Evolutionary conservation across 2,797 vertebrate species (phyloP).

Genomic region (Cyprinella venusta): DNA sequence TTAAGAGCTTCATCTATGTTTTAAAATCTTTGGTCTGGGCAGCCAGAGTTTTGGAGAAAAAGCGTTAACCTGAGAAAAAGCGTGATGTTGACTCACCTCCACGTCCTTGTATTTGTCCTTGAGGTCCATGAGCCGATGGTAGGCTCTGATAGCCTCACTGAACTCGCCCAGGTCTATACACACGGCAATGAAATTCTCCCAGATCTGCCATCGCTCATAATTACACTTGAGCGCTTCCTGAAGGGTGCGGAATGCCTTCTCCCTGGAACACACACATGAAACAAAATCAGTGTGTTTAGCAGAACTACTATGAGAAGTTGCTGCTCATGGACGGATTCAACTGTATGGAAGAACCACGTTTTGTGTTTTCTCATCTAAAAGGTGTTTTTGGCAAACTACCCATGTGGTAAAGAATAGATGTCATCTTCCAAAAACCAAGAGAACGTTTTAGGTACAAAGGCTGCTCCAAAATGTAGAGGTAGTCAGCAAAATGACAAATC

Average conservation of each 20-base stretch:
- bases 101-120: conserved; percentile 91
- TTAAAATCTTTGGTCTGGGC: neutral
- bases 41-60: neutral
- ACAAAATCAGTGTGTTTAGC: conserved; percentile 15
- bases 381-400: neutral
- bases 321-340: neutral
- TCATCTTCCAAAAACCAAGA: neutral
- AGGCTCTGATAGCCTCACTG: conserved; percentile 89
- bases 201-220: conserved; percentile 98
- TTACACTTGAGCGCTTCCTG: conserved; percentile 96
- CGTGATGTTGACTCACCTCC: conserved; percentile 77
- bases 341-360: neutral
- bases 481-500: neutral
- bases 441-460: neutral
- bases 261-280: conserved; percentile 30
- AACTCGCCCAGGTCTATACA: conserved; percentile 92
- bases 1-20: neutral
- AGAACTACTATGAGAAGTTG: neutral
- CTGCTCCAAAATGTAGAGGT: neutral
- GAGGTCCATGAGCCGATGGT: conserved; percentile 94
- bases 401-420: neutral
- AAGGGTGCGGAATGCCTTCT: conserved; percentile 90
- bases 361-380: neutral
- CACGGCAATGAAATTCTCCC: conserved; percentile 94
- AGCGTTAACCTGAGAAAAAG: neutral